Conservation (phyloP, 1,140 invertebrate species). For the Pantala flavescens region DNA sequence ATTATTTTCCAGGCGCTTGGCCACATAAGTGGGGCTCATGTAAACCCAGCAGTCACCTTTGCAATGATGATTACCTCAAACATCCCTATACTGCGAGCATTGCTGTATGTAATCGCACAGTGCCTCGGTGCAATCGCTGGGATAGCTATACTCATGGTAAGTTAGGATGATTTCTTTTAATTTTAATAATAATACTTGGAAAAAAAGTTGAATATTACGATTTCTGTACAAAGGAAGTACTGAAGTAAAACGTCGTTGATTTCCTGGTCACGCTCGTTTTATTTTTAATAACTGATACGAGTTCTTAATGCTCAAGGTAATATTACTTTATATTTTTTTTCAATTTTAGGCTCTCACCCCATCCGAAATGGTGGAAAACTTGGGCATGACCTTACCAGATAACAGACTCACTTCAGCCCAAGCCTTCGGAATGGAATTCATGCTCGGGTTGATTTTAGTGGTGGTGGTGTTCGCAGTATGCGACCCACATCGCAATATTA, state of each 20-base stretch:
- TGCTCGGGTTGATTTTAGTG: slow-evolving; percentile 80
- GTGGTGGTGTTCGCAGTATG: slow-evolving; percentile 80
- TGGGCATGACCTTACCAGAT: slow-evolving; percentile 52
- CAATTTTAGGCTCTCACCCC: slow-evolving; percentile 50
- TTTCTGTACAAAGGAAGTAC: no score
- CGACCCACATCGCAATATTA: slow-evolving; percentile 62
- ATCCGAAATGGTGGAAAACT: slow-evolving; percentile 38
- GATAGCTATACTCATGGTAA: slow-evolving; percentile 52
- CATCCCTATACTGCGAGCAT: slow-evolving; percentile 49
- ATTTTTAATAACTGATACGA: neutral
- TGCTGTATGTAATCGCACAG: slow-evolving; percentile 73
- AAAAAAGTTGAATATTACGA: no score
- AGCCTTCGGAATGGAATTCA: slow-evolving; percentile 79
- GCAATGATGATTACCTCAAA: slow-evolving; percentile 62
- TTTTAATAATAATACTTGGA: no score
- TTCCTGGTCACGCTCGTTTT: neutral
- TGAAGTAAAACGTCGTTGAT: no score
- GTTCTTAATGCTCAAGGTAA: neutral
- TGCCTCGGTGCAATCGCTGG: slow-evolving; percentile 77
- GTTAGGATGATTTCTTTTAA: slow-evolving; percentile 15
- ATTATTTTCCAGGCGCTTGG: slow-evolving; percentile 59
- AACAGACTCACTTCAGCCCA: slow-evolving; percentile 51
- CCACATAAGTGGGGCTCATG: slow-evolving; percentile 80
- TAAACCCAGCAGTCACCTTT: slow-evolving; percentile 82
- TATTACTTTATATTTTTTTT: slow-evolving; percentile 12